A percentile compares a stretch with the other conserved stretches of the same genome.
Evolutionary conservation across 2,797 vertebrate species (phyloP).

Genomic region (Tragopan temminckii): DNA sequence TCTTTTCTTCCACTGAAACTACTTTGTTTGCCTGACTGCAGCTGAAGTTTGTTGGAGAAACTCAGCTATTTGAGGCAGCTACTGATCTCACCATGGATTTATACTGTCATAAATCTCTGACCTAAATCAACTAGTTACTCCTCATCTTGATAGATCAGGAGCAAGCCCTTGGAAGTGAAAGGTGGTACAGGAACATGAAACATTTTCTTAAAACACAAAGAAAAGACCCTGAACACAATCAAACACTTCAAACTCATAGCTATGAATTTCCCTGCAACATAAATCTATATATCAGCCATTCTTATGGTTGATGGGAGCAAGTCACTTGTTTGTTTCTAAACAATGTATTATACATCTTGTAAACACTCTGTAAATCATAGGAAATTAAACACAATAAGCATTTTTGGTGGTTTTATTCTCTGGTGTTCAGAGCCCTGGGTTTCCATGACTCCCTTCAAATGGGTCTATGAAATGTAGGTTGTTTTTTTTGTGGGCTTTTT

Average conservation of each 20-base stretch:
- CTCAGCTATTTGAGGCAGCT: background rate
- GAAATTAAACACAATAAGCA: background rate
- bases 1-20: background rate
- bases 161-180: slow-evolving; percentile 7
- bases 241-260: background rate
- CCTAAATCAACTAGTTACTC: background rate
- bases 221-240: background rate
- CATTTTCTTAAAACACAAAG: slow-evolving; percentile 17
- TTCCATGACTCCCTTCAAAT: background rate
- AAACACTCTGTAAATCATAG: background rate
- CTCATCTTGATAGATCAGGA: slow-evolving; percentile 11
- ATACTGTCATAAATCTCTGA: background rate
- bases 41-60: background rate
- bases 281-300: background rate
- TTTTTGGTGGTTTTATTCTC: background rate
- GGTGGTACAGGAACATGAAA: background rate
- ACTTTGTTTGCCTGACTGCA: background rate
- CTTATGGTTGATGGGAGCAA: background rate
- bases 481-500: no score
- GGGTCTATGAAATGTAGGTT: background rate
- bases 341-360: background rate
- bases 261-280: background rate
- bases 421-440: background rate
- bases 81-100: background rate
- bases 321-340: background rate